Evolutionary conservation across 2,113 vertebrate genomes (phyloP).

Genomic region (Salvelinus namaycush): DNA sequence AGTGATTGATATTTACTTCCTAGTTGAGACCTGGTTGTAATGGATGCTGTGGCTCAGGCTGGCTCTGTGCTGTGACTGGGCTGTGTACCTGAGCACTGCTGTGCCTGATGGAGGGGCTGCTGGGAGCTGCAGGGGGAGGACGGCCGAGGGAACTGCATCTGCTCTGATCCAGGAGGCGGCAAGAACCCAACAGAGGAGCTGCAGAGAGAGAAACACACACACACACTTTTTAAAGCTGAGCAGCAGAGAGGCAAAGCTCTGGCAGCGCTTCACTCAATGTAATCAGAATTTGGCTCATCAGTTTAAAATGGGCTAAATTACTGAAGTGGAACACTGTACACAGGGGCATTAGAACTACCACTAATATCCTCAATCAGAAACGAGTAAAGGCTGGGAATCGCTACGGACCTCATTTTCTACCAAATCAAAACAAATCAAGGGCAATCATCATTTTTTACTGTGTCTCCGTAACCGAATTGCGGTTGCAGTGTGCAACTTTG

Average conservation of each 20-base stretch:
- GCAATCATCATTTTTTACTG: constrained; percentile 34
- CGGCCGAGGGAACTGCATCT: constrained; percentile 83
- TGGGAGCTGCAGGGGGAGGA: constrained; percentile 83
- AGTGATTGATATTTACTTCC: background rate
- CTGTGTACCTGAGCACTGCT: constrained; percentile 59
- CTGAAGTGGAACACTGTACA: constrained; percentile 24
- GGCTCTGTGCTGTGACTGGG: background rate
- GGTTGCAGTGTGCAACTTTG: background rate
- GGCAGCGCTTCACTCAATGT: constrained; percentile 24
- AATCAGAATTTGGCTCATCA: constrained; percentile 29
- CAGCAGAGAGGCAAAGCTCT: constrained; percentile 10
- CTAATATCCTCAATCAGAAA: constrained; percentile 28
- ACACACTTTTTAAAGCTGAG: background rate
- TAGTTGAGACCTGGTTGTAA: background rate
- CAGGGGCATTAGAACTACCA: constrained; percentile 18
- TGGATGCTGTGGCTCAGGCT: background rate
- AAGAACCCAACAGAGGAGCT: constrained; percentile 85
- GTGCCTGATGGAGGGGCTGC: constrained; percentile 49
- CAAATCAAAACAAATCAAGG: constrained; percentile 37
- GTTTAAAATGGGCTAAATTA: constrained; percentile 32
- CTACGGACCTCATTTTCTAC: constrained; percentile 34
- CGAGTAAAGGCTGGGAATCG: background rate
- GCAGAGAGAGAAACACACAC: constrained; percentile 13
- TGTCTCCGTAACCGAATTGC: constrained; percentile 31
- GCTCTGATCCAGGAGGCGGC: constrained; percentile 84